These are phyloP conservation scores for Ginglymostoma cirratum DNA, from an alignment of 2,113 vertebrate species.

Conservation along the genomic window DNA sequence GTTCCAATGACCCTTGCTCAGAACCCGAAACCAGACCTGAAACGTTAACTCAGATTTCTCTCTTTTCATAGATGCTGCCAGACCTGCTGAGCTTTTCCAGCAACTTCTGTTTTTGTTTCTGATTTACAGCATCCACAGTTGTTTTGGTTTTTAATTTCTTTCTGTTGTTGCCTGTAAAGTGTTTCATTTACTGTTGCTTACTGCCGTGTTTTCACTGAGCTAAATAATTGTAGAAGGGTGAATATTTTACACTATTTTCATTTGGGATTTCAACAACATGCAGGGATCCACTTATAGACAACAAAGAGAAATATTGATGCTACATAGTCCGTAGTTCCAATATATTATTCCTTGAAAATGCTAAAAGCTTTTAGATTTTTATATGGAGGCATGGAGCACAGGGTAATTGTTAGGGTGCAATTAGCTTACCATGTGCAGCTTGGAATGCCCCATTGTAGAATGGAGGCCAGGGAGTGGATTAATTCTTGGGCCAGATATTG, in stretches of 20 bases:
- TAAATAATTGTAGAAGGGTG: background rate
- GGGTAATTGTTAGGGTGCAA: background rate
- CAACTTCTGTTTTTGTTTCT: no score
- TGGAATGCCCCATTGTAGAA: background rate
- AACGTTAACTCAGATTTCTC: no score
- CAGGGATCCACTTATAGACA: background rate
- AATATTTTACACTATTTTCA: background rate
- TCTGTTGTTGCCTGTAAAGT: background rate
- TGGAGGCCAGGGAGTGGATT: background rate
- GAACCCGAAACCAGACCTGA: no score
- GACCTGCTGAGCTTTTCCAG: no score
- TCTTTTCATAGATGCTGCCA: no score
- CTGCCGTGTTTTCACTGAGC: background rate
- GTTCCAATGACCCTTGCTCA: no score
- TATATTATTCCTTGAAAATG: background rate
- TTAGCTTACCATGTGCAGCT: background rate
- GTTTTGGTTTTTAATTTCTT: background rate
- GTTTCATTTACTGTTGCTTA: background rate
- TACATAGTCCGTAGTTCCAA: background rate
- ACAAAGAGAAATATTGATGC: background rate
- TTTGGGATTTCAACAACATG: background rate
- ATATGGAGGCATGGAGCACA: no score
- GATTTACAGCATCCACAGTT: no score
- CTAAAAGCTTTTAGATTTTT: background rate
- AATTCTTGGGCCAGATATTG: background rate